Evolutionary conservation across 2,113 vertebrate genomes (phyloP), one percentile per base, ranked within the genome.

Genomic region (Rhea americana): DNA sequence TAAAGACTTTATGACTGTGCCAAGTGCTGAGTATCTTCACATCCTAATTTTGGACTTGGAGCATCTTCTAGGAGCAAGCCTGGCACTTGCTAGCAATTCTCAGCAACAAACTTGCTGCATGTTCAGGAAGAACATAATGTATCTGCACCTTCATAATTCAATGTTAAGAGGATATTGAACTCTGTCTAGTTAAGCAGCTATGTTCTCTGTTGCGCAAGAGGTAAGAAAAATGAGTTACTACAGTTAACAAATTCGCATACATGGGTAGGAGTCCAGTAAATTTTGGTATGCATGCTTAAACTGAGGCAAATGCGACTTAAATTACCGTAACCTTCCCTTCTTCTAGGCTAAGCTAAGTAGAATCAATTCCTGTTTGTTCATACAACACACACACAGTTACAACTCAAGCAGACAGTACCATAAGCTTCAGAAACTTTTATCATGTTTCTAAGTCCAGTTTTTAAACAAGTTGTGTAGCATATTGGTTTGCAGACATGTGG

Each of bases 1-100:
- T 0, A 1, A 68, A 82, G 32, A 51, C 50, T 37, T 1, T 30
- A 13, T 5, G 4, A 13, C 62, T 24, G 18, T 15, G 2, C 51
- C 45, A 59, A 47, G 45, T 8, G 14, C 13, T 30, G 24, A 8
- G 6, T 47, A 17, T 18, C 53, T 73, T 41, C 76, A 73, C 25
- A 28, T 63, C 41, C 51, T 45, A 50, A 32, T 3, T 37, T 30
- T 45, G 51, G 63, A 32, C 58, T 56, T 62, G 7, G 32, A 45
- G 26, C 59, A 51, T 7, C 39, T 56, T 47, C 51, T 45, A 71
- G 82, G 45, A 72, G 50, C 78, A 71, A 86, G 35, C 22, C 51
- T 39, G 32, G 58, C 5, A 50, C 7, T 25, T 9, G 28, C 22
- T 43, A 45, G 35, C 24, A 30, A 1, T 43, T 32, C 62, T 24